These are phyloP conservation scores for Panzeria rudis DNA, from an alignment of 2,888 invertebrate species.

Conservation along the genomic window DNA sequence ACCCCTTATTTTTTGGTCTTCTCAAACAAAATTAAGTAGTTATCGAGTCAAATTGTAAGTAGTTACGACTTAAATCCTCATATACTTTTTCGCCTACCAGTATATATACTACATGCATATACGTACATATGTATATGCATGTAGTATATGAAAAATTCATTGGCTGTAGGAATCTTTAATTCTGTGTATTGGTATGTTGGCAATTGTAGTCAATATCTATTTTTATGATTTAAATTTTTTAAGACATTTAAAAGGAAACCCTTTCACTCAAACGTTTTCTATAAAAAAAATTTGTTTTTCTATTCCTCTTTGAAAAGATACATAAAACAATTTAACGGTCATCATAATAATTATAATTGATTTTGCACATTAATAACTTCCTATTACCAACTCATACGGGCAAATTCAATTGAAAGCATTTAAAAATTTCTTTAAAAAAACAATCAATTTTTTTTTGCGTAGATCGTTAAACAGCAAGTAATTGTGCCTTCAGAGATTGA, in stretches of 20 bases:
- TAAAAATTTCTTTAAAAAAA: not conserved
- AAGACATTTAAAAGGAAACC: not conserved
- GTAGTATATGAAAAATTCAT: no score
- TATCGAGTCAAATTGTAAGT: no score
- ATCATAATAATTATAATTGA: conserved; percentile 43
- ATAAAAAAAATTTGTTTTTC: not conserved
- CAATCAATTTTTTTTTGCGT: not conserved
- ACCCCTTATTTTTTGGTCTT: no score
- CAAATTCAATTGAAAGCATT: not conserved
- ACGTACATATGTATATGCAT: no score
- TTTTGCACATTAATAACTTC: conserved; percentile 56
- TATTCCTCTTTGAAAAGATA: not conserved
- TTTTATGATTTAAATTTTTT: not conserved
- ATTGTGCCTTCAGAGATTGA: not conserved
- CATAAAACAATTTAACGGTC: conserved; percentile 30
- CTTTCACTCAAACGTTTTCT: conserved; percentile 6
- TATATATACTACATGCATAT: no score
- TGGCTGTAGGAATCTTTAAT: no score
- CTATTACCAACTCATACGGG: conserved; percentile 8
- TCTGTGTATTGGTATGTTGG: no score
- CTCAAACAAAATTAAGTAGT: no score
- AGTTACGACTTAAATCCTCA: no score
- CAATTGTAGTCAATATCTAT: not conserved
- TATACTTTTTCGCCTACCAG: no score
- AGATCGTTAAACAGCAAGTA: not conserved